These are phyloP conservation scores for Scolopax mira DNA, from an alignment of 2,113 vertebrate genomes.

Conservation along the genomic window DNA sequence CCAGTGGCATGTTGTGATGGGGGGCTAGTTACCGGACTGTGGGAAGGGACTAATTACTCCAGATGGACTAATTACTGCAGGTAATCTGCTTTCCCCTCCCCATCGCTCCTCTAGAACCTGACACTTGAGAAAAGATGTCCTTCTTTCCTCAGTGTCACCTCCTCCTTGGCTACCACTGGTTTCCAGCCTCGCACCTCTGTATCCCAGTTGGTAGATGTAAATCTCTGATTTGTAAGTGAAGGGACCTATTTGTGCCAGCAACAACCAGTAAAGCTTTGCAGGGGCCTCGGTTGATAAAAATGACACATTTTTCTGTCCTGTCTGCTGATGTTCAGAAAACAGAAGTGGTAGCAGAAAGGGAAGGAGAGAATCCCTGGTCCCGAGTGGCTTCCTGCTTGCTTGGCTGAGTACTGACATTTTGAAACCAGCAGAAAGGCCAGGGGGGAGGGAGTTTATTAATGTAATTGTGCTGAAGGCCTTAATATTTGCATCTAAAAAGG, in stretches of 20 bases:
- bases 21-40: neutral
- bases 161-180: neutral
- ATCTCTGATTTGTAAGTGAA: neutral
- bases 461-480: neutral
- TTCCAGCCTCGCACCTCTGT: neutral
- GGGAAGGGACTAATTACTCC: neutral
- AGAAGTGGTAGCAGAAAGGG: neutral
- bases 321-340: neutral
- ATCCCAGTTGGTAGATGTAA: neutral
- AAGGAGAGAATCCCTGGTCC: neutral
- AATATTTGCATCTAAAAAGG: neutral
- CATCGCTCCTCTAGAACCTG: neutral
- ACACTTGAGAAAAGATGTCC: neutral
- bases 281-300: neutral
- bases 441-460: neutral
- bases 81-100: neutral
- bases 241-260: neutral
- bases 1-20: neutral
- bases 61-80: neutral
- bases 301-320: accelerated
- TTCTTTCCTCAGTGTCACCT: neutral
- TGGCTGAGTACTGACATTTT: neutral
- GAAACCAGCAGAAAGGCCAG: neutral
- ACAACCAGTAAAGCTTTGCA: neutral
- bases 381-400: neutral